A percentile compares a stretch with the other conserved stretches of the same genome.
Evolutionary conservation across 2,113 vertebrate genomes (phyloP).

Genomic region (Amblyopsis rosae): DNA sequence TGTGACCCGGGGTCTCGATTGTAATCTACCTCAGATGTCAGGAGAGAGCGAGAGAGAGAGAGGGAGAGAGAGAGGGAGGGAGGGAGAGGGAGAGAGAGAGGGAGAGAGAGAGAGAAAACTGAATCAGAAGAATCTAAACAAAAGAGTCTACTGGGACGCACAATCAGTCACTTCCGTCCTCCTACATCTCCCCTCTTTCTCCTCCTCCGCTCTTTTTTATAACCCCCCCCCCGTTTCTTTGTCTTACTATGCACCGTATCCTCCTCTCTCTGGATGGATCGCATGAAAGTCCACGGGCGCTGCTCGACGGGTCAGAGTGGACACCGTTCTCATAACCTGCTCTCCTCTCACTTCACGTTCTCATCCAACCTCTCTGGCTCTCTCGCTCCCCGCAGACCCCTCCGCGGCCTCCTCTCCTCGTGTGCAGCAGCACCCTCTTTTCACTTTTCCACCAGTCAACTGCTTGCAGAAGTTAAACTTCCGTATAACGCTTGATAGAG

Average conservation of each 20-base stretch:
- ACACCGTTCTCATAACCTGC: conserved; percentile 72
- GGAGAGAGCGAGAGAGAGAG: conserved; percentile 60
- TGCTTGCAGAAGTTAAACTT: not conserved
- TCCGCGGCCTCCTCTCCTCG: conserved; percentile 9
- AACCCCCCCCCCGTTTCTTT: conserved; percentile 49
- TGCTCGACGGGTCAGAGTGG: conserved; percentile 67
- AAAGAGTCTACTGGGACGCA: conserved; percentile 70
- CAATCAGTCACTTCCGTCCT: conserved; percentile 75
- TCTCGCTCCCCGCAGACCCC: not conserved
- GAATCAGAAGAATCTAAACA: conserved; percentile 76
- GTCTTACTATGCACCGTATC: conserved; percentile 57
- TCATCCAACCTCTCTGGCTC: not conserved
- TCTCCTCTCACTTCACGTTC: conserved; percentile 38
- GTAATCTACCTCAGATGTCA: conserved; percentile 82
- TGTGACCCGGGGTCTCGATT: conserved; percentile 76
- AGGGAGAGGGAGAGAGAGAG: conserved; percentile 29
- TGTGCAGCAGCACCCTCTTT: not conserved
- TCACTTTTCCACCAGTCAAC: not conserved
- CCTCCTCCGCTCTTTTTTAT: conserved; percentile 60
- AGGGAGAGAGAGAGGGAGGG: conserved; percentile 39
- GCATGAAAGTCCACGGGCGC: conserved; percentile 66
- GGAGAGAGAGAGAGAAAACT: conserved; percentile 69
- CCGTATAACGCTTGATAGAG: not conserved
- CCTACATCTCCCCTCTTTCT: conserved; percentile 62
- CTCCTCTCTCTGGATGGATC: conserved; percentile 53